Evolutionary conservation across 64 coral and sea anemone genomes (phyloP), one percentile per base, ranked within the genome.

Genomic region (Platygyra sinensis): DNA sequence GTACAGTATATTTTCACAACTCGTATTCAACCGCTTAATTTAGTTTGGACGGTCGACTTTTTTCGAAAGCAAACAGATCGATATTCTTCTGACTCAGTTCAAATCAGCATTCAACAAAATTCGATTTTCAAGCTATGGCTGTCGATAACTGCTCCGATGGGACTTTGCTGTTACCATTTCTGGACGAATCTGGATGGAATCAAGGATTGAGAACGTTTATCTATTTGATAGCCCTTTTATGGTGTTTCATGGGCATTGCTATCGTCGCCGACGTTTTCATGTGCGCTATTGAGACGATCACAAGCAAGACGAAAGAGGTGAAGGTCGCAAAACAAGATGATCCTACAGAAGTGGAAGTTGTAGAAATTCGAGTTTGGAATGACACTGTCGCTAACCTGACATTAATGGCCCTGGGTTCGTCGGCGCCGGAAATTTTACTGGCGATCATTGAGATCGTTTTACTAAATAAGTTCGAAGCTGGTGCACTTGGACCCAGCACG

Each of bases 241-340:
- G 97, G 97, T 99, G 94, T 61, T 99, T 99, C 19, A 99, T 95
- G 90, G 97, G 97, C 11, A 79, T 99, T 31, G 97, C 97, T 0
- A 99, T 99, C 16, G 69, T 99, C 67, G 97, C 97, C 10, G 97
- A 99, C 67, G 80, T 99, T 4, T 99, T 99, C 52, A 99, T 99
- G 97, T 99, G 97, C 57, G 91, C 97, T 3, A 99, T 99, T 57
- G 94, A 99, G 89, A 99, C 91, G 4, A 99, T 99, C n/a, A 99
- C 97, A 72, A 99, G 97, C 79, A 99, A 99, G 72, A 95, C 94
- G 24, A 99, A 99, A 50, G 87, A 89, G 67, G 88, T 99, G 2
- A 93, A 91, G 60, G 91, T 99, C 0, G 91, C 97, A 15, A 95
- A 90, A 59, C 97, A 95, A 84, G 94, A 94, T 27, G 54, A 82